phyloP scores from a whole-genome alignment of 1,140 invertebrate genomes.

The Cyrtorhinus lividipennis region DNA sequence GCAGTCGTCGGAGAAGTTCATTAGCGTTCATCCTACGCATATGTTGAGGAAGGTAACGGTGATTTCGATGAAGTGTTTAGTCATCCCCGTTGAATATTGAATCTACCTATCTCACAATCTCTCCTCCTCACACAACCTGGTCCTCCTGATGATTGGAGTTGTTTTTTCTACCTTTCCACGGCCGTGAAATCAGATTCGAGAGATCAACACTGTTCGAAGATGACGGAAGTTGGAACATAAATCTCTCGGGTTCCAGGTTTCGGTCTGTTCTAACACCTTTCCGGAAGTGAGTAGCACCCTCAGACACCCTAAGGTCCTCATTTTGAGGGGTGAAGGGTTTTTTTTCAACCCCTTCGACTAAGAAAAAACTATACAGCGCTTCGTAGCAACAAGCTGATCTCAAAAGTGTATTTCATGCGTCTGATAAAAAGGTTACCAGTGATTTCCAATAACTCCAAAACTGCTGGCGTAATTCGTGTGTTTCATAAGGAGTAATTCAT shows the following conservation, averaged over 20 bases:
- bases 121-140: conserved; percentile 1
- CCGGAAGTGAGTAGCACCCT: background rate
- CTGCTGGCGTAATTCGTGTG: too few species aligned
- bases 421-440: too few species aligned
- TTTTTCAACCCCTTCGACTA: background rate
- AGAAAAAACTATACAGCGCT: too few species aligned
- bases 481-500: too few species aligned
- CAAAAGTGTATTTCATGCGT: too few species aligned
- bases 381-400: too few species aligned
- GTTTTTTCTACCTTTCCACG: background rate
- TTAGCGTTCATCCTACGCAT: background rate
- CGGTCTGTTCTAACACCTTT: too few species aligned
- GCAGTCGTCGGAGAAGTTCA: too few species aligned
- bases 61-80: background rate
- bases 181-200: too few species aligned
- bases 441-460: too few species aligned
- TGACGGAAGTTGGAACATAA: background rate
- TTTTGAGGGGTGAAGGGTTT: background rate
- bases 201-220: background rate
- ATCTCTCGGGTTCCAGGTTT: background rate
- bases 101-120: conserved; percentile 1
- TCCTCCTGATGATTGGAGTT: background rate
- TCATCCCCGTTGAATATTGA: background rate
- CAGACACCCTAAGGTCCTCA: background rate
- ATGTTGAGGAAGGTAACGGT: background rate